Percentiles rank a stretch among this genome's conserved stretches.
Evolutionary conservation across 2,797 vertebrate genomes (phyloP).

Genomic region (Ctenosaura bakeri): DNA sequence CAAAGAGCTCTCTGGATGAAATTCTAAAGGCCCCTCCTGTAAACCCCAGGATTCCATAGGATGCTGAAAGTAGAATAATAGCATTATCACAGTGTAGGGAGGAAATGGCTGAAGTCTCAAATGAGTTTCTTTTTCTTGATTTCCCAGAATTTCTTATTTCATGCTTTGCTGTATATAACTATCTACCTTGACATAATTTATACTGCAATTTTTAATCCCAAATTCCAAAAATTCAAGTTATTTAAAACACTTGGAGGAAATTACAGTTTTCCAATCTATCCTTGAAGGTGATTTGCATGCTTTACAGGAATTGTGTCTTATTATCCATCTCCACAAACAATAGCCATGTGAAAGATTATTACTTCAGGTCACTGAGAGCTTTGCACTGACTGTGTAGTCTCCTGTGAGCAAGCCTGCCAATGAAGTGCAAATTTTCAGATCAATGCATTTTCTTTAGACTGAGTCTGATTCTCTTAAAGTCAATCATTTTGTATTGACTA

Average conservation of each 20-base stretch:
- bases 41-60: no score
- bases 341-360: not conserved
- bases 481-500: not conserved
- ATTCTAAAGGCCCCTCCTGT: no score
- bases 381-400: not conserved
- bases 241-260: not conserved
- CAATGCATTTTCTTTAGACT: constrained; percentile 17
- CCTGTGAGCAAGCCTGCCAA: not conserved
- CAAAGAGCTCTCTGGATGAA: no score
- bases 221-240: not conserved
- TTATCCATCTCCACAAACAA: not conserved
- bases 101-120: no score
- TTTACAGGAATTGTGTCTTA: no score
- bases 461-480: not conserved
- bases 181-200: not conserved
- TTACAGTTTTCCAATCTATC: not conserved
- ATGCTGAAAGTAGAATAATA: no score
- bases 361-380: not conserved
- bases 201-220: not conserved
- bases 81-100: no score
- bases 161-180: not conserved
- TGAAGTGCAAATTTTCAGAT: constrained; percentile 17
- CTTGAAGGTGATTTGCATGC: not conserved
- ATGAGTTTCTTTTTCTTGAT: not conserved
- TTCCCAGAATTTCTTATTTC: not conserved